Percentiles rank a stretch among this genome's conserved stretches.
These are phyloP conservation scores for Acrocephalus scirpaceus DNA, from an alignment of 2,797 vertebrate species.

Conservation along the genomic window DNA sequence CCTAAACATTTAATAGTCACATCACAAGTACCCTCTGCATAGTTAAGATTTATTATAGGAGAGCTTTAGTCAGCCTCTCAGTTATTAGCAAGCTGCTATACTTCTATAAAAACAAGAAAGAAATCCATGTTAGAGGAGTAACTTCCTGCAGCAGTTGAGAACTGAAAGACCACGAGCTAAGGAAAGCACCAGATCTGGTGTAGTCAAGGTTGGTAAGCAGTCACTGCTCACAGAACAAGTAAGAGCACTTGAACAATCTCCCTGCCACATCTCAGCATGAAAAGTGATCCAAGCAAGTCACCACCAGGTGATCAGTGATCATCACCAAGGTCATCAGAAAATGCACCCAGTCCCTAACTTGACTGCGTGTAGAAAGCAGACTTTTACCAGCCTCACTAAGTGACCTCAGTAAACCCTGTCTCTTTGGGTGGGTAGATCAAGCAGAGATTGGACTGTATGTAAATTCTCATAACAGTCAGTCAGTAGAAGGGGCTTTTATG, in stretches of 20 bases:
- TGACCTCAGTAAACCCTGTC: neutral
- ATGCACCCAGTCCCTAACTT: neutral
- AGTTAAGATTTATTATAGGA: neutral
- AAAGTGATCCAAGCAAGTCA: neutral
- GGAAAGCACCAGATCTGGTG: neutral
- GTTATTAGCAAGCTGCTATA: neutral
- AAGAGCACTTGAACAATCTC: neutral
- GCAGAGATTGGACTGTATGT: rapidly evolving
- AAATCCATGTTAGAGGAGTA: neutral
- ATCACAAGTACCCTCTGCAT: neutral
- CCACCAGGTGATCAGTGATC: neutral
- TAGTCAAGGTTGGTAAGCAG: neutral
- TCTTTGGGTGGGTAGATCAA: neutral
- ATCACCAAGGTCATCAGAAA: neutral
- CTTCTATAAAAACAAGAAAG: neutral
- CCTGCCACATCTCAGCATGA: neutral
- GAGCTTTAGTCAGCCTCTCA: neutral
- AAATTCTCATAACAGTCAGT: neutral
- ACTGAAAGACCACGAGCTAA: neutral
- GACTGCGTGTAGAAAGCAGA: neutral
- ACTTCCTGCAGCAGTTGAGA: neutral
- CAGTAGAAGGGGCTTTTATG: neutral
- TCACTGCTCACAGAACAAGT: neutral
- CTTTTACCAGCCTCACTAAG: neutral
- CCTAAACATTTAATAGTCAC: neutral